Conservation (phyloP, 1,140 invertebrate species). For the Euura lappo region DNA sequence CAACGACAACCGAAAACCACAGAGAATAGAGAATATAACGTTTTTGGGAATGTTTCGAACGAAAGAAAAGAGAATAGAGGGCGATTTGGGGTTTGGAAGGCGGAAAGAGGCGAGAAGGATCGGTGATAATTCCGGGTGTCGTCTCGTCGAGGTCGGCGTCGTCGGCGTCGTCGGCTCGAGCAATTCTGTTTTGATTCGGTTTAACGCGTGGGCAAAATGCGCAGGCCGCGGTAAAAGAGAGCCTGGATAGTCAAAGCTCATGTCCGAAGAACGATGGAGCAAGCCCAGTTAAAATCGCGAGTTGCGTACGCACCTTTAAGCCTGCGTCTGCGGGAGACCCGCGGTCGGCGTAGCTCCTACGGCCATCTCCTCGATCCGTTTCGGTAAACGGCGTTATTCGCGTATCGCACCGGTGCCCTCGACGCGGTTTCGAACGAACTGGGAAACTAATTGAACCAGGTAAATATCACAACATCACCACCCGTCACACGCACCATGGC, state of each 20-base stretch:
- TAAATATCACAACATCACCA: conserved; percentile 25
- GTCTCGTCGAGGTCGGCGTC: neutral
- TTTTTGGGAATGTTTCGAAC: no score
- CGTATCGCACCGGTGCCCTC: conserved; percentile 18
- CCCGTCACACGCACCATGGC: conserved; percentile 43
- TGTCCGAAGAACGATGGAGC: conserved; percentile 63
- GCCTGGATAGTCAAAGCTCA: conserved; percentile 45
- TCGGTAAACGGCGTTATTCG: neutral
- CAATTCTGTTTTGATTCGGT: neutral
- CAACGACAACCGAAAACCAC: no score
- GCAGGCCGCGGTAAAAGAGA: conserved; percentile 50
- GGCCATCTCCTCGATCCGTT: conserved; percentile 2
- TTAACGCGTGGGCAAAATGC: conserved; percentile 43
- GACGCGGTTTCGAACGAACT: conserved; percentile 10
- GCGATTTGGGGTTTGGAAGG: no score
- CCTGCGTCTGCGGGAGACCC: conserved; percentile 41
- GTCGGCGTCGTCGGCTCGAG: neutral
- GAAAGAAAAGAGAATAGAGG: no score
- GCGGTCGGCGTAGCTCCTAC: conserved; percentile 13
- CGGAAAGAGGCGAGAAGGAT: neutral
- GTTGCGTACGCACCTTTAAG: conserved; percentile 84
- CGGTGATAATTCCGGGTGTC: neutral
- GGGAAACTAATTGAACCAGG: neutral
- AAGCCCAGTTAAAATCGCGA: conserved; percentile 82
- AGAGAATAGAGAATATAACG: no score